Percentiles rank a stretch among this genome's conserved stretches.
Conservation (phyloP, 92 coral and sea anemone genomes). For the Umimayanthus kanabou region DNA sequence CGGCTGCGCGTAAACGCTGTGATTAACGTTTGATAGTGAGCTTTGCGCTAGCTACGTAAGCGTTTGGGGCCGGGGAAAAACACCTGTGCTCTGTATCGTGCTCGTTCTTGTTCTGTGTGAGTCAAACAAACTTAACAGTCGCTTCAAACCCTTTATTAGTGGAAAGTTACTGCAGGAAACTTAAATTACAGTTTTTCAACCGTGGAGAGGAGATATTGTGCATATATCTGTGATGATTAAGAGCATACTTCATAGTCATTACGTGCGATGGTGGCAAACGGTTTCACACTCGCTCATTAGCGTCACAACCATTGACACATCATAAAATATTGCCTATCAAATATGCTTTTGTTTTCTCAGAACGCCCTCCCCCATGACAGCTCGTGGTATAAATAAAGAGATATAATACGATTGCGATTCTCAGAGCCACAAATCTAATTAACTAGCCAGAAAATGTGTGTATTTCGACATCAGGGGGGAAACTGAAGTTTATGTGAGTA, state of each 20-base stretch:
- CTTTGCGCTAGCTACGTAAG: neutral
- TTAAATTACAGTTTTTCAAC: slow-evolving; percentile 9
- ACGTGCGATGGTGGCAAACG: slow-evolving; percentile 9
- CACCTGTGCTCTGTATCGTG: neutral
- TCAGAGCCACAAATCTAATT: slow-evolving; percentile 24
- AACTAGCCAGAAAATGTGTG: slow-evolving; percentile 11
- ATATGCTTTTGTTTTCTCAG: slow-evolving; percentile 60
- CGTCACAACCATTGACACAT: slow-evolving; percentile 69
- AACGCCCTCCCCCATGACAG: slow-evolving; percentile 71
- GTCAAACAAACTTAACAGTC: neutral
- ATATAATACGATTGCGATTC: slow-evolving; percentile 26
- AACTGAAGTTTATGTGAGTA: neutral
- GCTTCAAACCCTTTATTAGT: slow-evolving; percentile 12
- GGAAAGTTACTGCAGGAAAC: neutral
- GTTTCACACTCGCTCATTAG: slow-evolving; percentile 47
- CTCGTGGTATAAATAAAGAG: slow-evolving; percentile 18
- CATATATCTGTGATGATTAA: slow-evolving; percentile 27
- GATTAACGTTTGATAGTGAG: too few relatives aligned
- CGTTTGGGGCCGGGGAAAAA: neutral
- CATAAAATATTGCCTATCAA: slow-evolving; percentile 81
- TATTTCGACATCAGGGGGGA: neutral
- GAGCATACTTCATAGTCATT: slow-evolving; percentile 5
- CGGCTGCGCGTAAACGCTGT: neutral
- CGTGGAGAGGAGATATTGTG: slow-evolving; percentile 25
- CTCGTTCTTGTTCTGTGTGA: neutral